Evolutionary conservation across 2,888 invertebrate genomes (phyloP).

Genomic region (Trilocha varians): DNA sequence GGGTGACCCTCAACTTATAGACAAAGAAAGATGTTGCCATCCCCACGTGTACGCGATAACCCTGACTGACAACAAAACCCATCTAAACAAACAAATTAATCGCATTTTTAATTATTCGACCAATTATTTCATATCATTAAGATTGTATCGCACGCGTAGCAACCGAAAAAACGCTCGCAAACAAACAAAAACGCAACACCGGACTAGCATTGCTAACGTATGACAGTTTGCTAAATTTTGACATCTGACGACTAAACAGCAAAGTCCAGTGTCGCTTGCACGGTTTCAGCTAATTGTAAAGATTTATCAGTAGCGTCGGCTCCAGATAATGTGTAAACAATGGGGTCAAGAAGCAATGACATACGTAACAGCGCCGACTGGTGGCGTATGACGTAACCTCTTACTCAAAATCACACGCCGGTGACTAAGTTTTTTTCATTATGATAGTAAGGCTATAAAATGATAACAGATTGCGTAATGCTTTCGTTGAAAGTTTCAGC

Average conservation of each 20-base stretch:
- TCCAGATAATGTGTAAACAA: constrained; percentile 24
- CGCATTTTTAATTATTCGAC: too few relatives aligned
- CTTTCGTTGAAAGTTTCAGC: too few relatives aligned
- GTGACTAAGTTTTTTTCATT: constrained; percentile 1
- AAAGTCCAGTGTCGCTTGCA: constrained; percentile 17
- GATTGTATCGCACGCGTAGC: constrained; percentile 7
- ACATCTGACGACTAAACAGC: constrained; percentile 17
- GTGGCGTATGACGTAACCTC: constrained; percentile 8
- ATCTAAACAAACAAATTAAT: too few relatives aligned
- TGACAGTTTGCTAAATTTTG: constrained; percentile 7
- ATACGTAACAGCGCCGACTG: constrained; percentile 27
- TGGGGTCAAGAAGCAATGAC: constrained; percentile 37
- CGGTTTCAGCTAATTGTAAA: constrained; percentile 14
- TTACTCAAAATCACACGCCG: background rate
- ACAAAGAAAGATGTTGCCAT: background rate
- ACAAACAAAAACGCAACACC: constrained; percentile 25
- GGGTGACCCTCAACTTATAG: background rate
- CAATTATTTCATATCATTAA: too few relatives aligned
- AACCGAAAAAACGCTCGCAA: constrained; percentile 18
- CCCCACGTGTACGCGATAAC: constrained; percentile 4
- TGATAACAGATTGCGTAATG: background rate
- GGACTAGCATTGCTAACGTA: constrained; percentile 18
- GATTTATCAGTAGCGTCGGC: constrained; percentile 27
- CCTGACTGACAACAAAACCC: background rate
- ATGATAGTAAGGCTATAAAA: too few relatives aligned